A percentile compares a stretch with the other conserved stretches of the same genome.
Conservation (phyloP, 2,888 invertebrate genomes). For the Gymnosoma rotundatum region DNA sequence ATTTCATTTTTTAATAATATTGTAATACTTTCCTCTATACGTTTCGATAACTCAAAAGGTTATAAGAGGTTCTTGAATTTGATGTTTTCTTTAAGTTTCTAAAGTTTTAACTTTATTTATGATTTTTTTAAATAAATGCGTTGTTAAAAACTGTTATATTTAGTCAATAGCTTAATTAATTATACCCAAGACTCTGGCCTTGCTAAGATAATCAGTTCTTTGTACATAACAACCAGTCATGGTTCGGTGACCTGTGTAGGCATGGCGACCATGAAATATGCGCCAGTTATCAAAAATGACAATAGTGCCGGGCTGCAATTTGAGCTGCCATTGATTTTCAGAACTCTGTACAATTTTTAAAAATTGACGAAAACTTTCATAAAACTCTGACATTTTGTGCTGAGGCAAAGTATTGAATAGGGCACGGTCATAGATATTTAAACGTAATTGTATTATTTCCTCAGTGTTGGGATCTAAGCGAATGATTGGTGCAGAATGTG, state of each 20-base stretch:
- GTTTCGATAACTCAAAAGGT: constrained; percentile 26
- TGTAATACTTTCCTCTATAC: background rate
- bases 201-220: constrained; percentile 87
- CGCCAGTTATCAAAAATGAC: constrained; percentile 91
- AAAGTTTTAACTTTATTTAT: too few relatives aligned
- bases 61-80: background rate
- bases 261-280: constrained; percentile 88
- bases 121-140: too few relatives aligned
- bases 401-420: constrained; percentile 84
- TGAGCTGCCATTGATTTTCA: constrained; percentile 84
- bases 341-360: constrained; percentile 83
- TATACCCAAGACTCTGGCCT: constrained; percentile 83
- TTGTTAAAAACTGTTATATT: too few relatives aligned
- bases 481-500: constrained; percentile 85
- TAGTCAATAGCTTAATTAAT: constrained; percentile 76
- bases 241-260: constrained; percentile 86
- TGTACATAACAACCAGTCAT: constrained; percentile 89
- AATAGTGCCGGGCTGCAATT: constrained; percentile 87
- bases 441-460: constrained; percentile 86
- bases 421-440: constrained; percentile 89
- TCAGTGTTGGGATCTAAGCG: constrained; percentile 83
- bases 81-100: background rate
- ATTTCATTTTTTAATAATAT: constrained; percentile 1
- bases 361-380: constrained; percentile 84
- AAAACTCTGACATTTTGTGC: constrained; percentile 84